Evolutionary conservation across 1,140 invertebrate species (phyloP), one percentile per base, ranked within the genome.

Genomic region (Paraescarpia echinospica): DNA sequence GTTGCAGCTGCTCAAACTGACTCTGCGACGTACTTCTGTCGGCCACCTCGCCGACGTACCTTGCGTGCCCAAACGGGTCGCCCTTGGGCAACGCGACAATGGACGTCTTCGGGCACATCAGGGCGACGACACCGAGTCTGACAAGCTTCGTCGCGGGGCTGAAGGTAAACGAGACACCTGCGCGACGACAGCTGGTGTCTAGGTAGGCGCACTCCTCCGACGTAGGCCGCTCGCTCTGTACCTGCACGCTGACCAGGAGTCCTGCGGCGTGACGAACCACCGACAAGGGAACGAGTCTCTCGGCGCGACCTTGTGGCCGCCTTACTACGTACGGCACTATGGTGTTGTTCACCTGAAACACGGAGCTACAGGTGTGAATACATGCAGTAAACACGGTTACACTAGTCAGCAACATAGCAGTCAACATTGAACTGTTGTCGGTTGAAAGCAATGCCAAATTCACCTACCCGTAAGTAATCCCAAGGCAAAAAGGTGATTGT

Each of bases 241-340:
- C 93, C 27, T 92, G 93, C 41, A 92, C 89, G 94, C 94, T 93
- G 41, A 92, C 94, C 77, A 95, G 92, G 89, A 95, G 93, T 27
- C 94, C 94, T 48, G 95, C 95, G 41, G 95, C 95, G 94, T 96
- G 95, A 92, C 94, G 94, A 93, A 96, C 95, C 27, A 96, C 95
- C 96, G 98, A 99, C n/a, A 99, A 95, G 22, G 98, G 98, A 92
- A 99, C 98, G 96, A 98, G 98, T 96, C 98, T 98, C 94, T 98
- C 97, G 92, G 96, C 96, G 94, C 98, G 97, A 94, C 98, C 97
- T 6, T 98, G 97, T 90, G 18, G 77, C 35, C 90, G 34, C 18
- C 95, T 91, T 91, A 93, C 93, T 1, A 98, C 98, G 95, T 99
- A 99, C 5, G 98, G 98, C 90, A 99, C 98, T 48, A 99, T 98